phyloP scores from a whole-genome alignment of 2,888 invertebrate genomes.

The Nematopogon swammerdamellus region DNA sequence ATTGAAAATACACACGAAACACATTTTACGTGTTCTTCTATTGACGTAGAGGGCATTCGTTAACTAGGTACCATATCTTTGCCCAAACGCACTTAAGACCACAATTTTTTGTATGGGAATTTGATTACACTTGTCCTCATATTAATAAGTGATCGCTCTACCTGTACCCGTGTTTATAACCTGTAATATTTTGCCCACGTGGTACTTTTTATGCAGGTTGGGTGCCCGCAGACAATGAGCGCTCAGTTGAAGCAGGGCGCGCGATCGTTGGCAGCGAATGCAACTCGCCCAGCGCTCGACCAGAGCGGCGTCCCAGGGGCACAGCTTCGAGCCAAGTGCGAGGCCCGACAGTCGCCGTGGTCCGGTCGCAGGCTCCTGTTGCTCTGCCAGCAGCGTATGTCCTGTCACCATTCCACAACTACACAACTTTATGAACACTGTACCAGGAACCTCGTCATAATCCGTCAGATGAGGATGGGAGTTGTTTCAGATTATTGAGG shows the following conservation, averaged over 20 bases:
- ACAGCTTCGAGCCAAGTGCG: slow-evolving; percentile 27
- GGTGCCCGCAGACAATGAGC: slow-evolving; percentile 42
- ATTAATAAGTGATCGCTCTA: too few species aligned
- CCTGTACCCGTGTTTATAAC: slow-evolving; percentile 17
- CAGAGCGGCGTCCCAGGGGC: slow-evolving; percentile 38
- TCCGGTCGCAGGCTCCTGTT: slow-evolving; percentile 27
- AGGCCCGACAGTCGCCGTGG: slow-evolving; percentile 32
- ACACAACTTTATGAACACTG: too few species aligned
- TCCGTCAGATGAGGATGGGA: too few species aligned
- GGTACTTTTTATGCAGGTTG: slow-evolving; percentile 35
- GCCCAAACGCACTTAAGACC: too few species aligned
- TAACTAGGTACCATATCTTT: too few species aligned
- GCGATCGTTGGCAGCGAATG: slow-evolving; percentile 25
- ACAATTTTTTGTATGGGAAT: too few species aligned
- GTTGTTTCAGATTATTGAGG: too few species aligned
- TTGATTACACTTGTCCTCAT: too few species aligned
- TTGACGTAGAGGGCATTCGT: too few species aligned
- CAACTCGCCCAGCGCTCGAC: slow-evolving; percentile 40
- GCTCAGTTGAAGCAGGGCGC: slow-evolving; percentile 31
- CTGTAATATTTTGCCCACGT: slow-evolving; percentile 37
- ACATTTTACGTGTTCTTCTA: too few species aligned
- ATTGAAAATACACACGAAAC: too few species aligned
- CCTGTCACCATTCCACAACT: slow-evolving; percentile 27
- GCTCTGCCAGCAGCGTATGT: slow-evolving; percentile 45
- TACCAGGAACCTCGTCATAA: background rate